Conservation (phyloP, 1,140 invertebrate species). For the Potamilus streckersoni region DNA sequence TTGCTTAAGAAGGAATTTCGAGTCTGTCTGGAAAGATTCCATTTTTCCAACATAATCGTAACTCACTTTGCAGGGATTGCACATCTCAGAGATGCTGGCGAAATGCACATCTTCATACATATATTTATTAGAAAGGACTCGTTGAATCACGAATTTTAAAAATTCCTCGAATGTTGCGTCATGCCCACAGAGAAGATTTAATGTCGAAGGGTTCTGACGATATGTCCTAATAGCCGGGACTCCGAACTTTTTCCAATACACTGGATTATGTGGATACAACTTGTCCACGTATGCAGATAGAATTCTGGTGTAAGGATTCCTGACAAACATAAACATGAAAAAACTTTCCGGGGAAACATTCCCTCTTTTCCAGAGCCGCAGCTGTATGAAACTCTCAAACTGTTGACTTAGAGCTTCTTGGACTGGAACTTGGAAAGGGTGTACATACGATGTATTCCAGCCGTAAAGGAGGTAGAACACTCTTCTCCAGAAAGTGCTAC, state of each 20-base stretch:
- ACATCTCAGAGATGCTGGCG: neutral
- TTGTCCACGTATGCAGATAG: conserved; percentile 25
- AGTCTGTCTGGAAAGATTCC: conserved; percentile 1
- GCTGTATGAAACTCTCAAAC: neutral
- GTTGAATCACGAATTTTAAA: conserved; percentile 3
- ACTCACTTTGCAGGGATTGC: conserved; percentile 13
- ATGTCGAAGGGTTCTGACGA: neutral
- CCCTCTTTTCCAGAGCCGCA: neutral
- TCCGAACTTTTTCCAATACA: conserved; percentile 23
- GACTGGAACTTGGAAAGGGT: conserved; percentile 16
- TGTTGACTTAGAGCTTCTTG: neutral
- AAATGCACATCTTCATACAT: conserved; percentile 12
- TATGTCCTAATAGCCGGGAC: conserved; percentile 12
- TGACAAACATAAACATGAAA: conserved; percentile 27
- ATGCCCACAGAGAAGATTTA: conserved; percentile 16
- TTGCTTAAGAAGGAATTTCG: no score
- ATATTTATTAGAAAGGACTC: neutral
- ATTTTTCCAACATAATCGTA: conserved; percentile 29
- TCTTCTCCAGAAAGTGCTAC: conserved; percentile 21
- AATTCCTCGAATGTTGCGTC: conserved; percentile 24
- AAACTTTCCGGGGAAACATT: conserved; percentile 6
- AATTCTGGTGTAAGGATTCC: conserved; percentile 21
- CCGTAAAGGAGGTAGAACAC: conserved; percentile 9
- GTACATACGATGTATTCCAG: neutral
- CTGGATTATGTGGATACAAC: conserved; percentile 17